Base-by-base conservation (phyloP, 2,888 invertebrate genomes). In the Xanthorhoe spadicearia region DNA sequence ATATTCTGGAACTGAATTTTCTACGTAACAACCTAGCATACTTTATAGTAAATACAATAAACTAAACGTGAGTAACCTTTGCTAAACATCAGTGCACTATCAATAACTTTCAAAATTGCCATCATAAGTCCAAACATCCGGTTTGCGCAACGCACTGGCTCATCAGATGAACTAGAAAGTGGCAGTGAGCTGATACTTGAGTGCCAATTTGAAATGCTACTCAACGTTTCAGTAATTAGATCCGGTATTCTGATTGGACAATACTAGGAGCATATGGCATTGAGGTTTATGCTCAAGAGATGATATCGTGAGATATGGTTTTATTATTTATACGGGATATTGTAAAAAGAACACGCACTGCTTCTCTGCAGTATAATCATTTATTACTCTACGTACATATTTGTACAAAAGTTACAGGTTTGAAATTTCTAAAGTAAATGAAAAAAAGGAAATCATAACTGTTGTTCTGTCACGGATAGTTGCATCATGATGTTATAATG, bases 161-260 rank as follows among this genome's bases (percentile, higher is more conserved):
- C 59, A 55, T 59, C 61, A 38, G 32, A 63, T 66, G 59, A 63
- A 46, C 62, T 62, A 62, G 66, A 66, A 63, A 63, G 66, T 66
- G 48, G 9, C 35, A 9, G 49, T 23, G 8, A 55, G 54, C 54
- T 55, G 48, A 61, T 49, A 38, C 59, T 43, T n/a, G 57, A 49
- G 43, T 52, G 54, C 54, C 35, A 54, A 61, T 54, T 32, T 18
- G 53, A 49, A 46, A 49, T 50, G 13, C 35, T 38, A 4, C 23
- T 23, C 23, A 23, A 32, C 13, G 5, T 13, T 43, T 13, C 38
- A 43, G 38, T 43, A 43, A 43, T 43, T 43, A 13, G 38, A 43
- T 43, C 38, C 38, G 38, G 38, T 43, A 43, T 43, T 43, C 13
- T 10, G 38, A 38, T 38, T 10, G 13, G 13, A 3, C 13, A 43